Conservation (phyloP, 2,797 vertebrate species). For the Distichodus sexfasciatus region DNA sequence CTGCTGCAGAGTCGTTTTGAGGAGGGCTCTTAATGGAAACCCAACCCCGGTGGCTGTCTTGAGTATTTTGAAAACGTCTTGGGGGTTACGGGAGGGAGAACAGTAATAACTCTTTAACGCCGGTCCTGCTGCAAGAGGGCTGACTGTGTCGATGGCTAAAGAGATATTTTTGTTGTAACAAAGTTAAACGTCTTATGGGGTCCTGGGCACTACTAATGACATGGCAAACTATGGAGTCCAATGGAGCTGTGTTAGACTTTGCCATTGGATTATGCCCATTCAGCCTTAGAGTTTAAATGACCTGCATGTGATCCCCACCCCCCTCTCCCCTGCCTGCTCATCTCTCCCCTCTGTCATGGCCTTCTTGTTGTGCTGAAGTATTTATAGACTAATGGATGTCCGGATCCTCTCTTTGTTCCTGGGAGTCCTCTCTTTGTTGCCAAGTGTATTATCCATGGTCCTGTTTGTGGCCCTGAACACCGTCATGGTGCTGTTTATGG, state of each 20-base stretch:
- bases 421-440: conserved; percentile 64
- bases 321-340: conserved; percentile 54
- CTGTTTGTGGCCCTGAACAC: no score
- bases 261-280: conserved; percentile 74
- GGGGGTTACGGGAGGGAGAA: no score
- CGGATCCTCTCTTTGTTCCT: conserved; percentile 64
- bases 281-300: conserved; percentile 86
- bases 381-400: conserved; percentile 67
- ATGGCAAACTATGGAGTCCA: conserved; percentile 49
- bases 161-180: conserved; percentile 52
- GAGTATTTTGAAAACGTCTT: no score
- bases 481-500: no score
- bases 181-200: conserved; percentile 57
- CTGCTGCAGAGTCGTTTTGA: not conserved
- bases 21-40: not conserved
- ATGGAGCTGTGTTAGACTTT: conserved; percentile 50
- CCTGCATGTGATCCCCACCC: conserved; percentile 79
- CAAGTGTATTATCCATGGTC: not conserved
- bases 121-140: not conserved
- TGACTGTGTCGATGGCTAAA: conserved; percentile 62
- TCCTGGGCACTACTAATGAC: conserved; percentile 62
- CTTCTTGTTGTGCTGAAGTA: conserved; percentile 75
- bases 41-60: not conserved
- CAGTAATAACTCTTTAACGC: no score
- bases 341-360: conserved; percentile 70